Evolutionary conservation across 2,888 invertebrate species (phyloP), one percentile per base, ranked within the genome.

Genomic region (Tachystola acroxantha): DNA sequence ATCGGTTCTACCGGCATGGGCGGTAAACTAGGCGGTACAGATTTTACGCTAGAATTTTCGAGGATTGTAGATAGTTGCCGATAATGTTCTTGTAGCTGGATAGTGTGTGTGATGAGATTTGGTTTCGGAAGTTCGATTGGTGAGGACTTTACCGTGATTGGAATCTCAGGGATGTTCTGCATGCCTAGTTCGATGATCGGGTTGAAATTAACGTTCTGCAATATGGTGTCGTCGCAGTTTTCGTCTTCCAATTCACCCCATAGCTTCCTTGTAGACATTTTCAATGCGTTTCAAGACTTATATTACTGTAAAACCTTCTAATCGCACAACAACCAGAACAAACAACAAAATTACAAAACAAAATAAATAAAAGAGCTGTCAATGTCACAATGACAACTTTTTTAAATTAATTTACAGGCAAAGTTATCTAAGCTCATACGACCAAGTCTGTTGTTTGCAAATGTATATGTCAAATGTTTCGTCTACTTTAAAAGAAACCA

Each of bases 81-180:
- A 0, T 70, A 59, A 42, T 78, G 82, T 0, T 69, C 62, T 37
- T 87, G 85, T 13, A 88, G 53, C 48, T 81, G 75, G 39, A 86
- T 81, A 0, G 87, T 86, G 37, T 87, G 85, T 0, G 85, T 84
- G 16, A 87, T 79, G 32, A 87, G 56, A 61, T 85, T 87, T 7
- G 69, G 71, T 39, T 65, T 70, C 1, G 87, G 88, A 10, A 87
- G 57, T 47, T 86, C 81, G 13, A 87, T 78, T 1, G 85, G 79
- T 1, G 80, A 76, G 1, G 82, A 80, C 56, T 86, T 82, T 1
- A 82, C 84, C 19, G 75, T 71, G 30, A 81, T 85, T 0, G 82
- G 79, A 53, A 82, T 81, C 64, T 86, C 86, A 1, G 86, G 84
- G 36, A 87, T 86, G 38, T 85, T 85, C 57, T 85, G 86, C 82